These are phyloP conservation scores for Amphiprion clarkii DNA, from an alignment of 2,797 vertebrate species.

Conservation along the genomic window DNA sequence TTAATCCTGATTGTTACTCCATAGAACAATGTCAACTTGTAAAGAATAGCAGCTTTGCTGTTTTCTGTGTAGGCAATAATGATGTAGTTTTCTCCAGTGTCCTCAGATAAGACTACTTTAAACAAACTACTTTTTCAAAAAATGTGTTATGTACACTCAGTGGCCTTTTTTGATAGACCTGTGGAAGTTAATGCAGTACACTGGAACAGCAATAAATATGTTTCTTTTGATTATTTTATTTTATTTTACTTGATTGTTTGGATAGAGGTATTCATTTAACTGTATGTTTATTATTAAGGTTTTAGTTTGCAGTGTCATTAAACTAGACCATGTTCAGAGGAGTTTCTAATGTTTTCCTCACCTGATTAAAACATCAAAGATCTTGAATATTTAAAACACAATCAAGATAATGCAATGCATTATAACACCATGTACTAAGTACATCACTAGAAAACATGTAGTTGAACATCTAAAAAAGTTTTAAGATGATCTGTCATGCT, in stretches of 20 bases:
- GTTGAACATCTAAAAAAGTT: too few relatives aligned
- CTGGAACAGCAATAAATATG: neutral
- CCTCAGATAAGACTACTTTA: neutral
- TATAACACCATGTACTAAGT: neutral
- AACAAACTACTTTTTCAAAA: neutral
- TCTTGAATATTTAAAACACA: neutral
- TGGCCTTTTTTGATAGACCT: neutral
- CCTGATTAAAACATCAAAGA: too few relatives aligned
- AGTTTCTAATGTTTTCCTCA: neutral
- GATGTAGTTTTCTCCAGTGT: neutral
- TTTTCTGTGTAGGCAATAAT: neutral
- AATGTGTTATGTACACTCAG: neutral
- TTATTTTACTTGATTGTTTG: neutral
- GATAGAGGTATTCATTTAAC: neutral
- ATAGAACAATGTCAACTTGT: neutral
- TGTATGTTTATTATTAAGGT: neutral
- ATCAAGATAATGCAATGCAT: neutral
- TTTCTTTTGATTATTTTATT: neutral
- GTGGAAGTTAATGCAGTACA: too few relatives aligned
- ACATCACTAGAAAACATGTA: neutral
- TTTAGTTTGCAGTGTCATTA: neutral
- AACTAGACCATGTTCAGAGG: neutral
- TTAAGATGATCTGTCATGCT: neutral
- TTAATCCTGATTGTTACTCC: neutral
- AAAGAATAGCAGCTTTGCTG: neutral